Base-by-base conservation (phyloP, 2,113 vertebrate species). In the Sporophila hypoxantha region DNA sequence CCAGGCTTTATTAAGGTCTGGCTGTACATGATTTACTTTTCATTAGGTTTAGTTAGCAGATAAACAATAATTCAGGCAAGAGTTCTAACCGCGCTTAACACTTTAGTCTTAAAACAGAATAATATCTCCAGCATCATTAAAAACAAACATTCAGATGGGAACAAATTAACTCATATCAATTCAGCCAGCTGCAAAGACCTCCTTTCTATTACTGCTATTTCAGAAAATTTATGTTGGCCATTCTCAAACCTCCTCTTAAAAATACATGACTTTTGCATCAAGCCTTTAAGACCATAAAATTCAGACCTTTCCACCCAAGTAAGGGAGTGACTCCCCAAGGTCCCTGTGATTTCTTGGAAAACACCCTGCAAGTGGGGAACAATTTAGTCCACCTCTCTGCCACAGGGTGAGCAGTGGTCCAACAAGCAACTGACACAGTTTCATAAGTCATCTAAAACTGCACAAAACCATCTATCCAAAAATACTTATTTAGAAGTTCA, bases 71-170 rank as follows among this genome's bases (percentile, higher is more conserved):
- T 87, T 89, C 10, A 10, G 49, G 61, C 57, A 75, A 77, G 76
- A 89, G 57, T 87, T 93, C 85, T 89, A 60, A 50, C 52, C 0
- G 0, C 50, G 69, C 65, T 85, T 85, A 83, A 89, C 87, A 77
- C 42, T 84, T 89, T 4, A 80, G 69, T 81, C 73, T 71, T 91
- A 83, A 71, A 91, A 77, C 65, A 87, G 61, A 92, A 82, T 64
- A 77, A 64, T 90, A 90, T 92, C 73, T 82, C 47, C 76, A 89
- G 57, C 79, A 87, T 89, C 68, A 29, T 57, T 93, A 90, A 90
- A 95, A 94, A 85, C 71, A 92, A 91, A 89, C 57, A 90, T 70
- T 94, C 71, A 80, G 68, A 77, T 89, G 49, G 41, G 76, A 93
- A 53, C 32, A 85, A 93, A 92, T 94, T 88, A 87, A 80, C 73